A percentile compares a stretch with the other conserved stretches of the same genome.
These are phyloP conservation scores for Porites cylindrica DNA, from an alignment of 92 coral and sea anemone genomes.

Conservation along the genomic window DNA sequence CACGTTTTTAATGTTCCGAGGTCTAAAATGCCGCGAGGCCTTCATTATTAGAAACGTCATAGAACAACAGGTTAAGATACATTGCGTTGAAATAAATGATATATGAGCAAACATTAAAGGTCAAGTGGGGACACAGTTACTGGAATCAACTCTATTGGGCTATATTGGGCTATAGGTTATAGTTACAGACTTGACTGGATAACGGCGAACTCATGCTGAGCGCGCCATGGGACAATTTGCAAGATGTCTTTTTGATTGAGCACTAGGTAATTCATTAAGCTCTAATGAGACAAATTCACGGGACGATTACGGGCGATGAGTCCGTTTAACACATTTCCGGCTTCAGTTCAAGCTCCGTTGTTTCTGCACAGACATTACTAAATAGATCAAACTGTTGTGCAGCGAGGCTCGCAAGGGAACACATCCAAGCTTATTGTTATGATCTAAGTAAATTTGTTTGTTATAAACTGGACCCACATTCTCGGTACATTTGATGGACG, in stretches of 20 bases:
- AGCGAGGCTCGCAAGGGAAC: not conserved
- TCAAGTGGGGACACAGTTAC: not conserved
- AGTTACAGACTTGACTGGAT: not conserved
- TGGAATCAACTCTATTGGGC: too few species aligned
- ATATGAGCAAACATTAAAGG: not conserved
- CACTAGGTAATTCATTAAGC: slow-evolving; percentile 30
- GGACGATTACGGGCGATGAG: slow-evolving; percentile 31
- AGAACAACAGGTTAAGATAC: too few species aligned
- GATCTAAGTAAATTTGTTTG: slow-evolving; percentile 19
- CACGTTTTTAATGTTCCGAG: too few species aligned
- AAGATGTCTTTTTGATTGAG: slow-evolving; percentile 28
- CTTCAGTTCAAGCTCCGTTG: slow-evolving; percentile 1
- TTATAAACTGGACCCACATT: slow-evolving; percentile 24
- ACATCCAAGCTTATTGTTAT: not conserved
- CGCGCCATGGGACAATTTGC: slow-evolving; percentile 15
- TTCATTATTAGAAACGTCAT: too few species aligned
- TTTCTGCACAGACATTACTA: not conserved
- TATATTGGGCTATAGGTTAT: too few species aligned
- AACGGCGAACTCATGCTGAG: slow-evolving; percentile 3
- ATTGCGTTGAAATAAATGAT: too few species aligned
- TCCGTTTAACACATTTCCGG: slow-evolving; percentile 49
- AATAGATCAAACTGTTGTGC: not conserved
- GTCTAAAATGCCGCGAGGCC: too few species aligned
- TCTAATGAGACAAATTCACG: slow-evolving; percentile 44
- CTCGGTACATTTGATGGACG: slow-evolving; percentile 60